Conservation (phyloP, 2,113 vertebrate species). For the Choloepus hoffmanni region DNA sequence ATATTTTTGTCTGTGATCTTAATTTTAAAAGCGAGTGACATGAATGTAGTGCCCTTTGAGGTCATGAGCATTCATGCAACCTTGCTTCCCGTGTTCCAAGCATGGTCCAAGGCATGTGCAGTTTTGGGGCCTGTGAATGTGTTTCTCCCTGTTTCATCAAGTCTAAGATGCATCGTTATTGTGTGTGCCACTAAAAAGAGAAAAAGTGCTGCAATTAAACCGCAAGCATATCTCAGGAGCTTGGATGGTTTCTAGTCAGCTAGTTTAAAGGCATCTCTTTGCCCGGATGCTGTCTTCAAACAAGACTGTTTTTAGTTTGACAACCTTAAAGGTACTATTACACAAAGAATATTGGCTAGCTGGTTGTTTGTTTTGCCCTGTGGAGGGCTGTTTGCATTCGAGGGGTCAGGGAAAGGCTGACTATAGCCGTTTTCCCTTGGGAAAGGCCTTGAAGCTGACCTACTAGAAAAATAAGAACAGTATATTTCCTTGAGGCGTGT, state of each 20-base stretch:
- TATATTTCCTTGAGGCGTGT: not conserved
- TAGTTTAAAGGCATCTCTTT: not conserved
- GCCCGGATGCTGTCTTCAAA: not conserved
- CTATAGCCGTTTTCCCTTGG: fast-evolving
- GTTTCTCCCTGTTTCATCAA: too few species aligned
- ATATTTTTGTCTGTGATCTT: not conserved
- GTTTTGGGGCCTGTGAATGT: not conserved
- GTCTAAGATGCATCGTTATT: not conserved
- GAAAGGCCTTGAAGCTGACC: not conserved
- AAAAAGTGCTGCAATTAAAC: not conserved
- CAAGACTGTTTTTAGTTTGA: not conserved
- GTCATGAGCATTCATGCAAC: not conserved
- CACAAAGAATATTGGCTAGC: fast-evolving
- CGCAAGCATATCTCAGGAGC: fast-evolving
- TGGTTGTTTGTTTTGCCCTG: not conserved
- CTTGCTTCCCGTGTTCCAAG: not conserved
- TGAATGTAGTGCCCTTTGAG: not conserved
- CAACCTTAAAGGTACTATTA: not conserved
- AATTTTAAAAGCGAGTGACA: not conserved
- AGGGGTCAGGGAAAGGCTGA: too few species aligned
- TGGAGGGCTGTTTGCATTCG: fast-evolving
- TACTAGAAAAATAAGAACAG: too few species aligned
- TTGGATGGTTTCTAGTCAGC: too few species aligned
- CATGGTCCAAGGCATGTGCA: not conserved
- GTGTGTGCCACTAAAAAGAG: not conserved